Percentiles rank a stretch among this genome's conserved stretches.
These are phyloP conservation scores for Rhingia rostrata DNA, from an alignment of 2,888 invertebrate species.

Conservation along the genomic window DNA sequence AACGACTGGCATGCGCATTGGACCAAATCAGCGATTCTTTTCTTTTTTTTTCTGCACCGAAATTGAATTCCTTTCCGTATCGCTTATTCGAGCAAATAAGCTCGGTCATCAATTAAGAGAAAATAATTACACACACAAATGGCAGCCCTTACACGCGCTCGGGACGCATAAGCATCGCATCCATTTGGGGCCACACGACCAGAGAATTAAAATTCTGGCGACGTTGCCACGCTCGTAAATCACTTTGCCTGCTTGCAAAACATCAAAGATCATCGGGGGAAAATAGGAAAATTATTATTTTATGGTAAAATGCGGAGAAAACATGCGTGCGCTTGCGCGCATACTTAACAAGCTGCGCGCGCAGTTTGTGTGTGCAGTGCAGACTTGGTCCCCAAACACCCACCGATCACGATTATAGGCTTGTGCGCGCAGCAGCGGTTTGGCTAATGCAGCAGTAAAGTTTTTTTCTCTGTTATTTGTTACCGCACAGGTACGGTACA, in stretches of 20 bases:
- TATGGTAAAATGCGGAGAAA: slow-evolving; percentile 71
- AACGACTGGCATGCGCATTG: slow-evolving; percentile 20
- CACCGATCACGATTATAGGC: slow-evolving; percentile 57
- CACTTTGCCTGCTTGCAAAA: slow-evolving; percentile 71
- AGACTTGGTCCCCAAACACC: slow-evolving; percentile 53
- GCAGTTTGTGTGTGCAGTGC: neutral
- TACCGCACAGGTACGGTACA: slow-evolving; percentile 34
- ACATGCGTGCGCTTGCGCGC: slow-evolving; percentile 73
- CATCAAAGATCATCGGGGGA: slow-evolving; percentile 72
- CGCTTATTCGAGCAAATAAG: slow-evolving; percentile 48
- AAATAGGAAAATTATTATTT: slow-evolving; percentile 73
- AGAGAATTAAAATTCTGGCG: slow-evolving; percentile 64
- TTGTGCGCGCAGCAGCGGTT: slow-evolving; percentile 19
- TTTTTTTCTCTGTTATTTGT: slow-evolving; percentile 34
- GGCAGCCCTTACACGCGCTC: slow-evolving; percentile 59
- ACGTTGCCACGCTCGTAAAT: slow-evolving; percentile 68
- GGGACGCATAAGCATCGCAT: slow-evolving; percentile 53
- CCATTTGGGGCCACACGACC: slow-evolving; percentile 37
- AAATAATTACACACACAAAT: slow-evolving; percentile 45
- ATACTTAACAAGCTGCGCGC: slow-evolving; percentile 51
- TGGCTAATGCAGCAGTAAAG: slow-evolving; percentile 39
- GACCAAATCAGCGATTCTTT: slow-evolving; percentile 9
- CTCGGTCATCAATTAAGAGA: slow-evolving; percentile 64
- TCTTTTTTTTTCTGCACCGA: slow-evolving; percentile 51
- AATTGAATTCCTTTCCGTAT: slow-evolving; percentile 64